phyloP scores from a whole-genome alignment of 2,113 vertebrate genomes.

The Canis aureus region DNA sequence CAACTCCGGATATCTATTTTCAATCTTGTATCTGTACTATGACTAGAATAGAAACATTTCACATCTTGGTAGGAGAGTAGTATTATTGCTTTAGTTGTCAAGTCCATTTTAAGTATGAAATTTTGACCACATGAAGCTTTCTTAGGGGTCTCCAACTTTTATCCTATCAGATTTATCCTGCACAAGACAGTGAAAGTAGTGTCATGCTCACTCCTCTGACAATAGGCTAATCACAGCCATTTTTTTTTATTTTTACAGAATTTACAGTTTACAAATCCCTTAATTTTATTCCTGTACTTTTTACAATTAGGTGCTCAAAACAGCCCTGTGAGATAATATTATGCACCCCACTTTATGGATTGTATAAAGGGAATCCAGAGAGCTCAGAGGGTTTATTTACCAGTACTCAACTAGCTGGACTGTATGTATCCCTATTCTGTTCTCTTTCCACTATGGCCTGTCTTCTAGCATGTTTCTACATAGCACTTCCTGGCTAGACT shows the following conservation, averaged over 20 bases:
- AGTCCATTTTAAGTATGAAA: background rate
- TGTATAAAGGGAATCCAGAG: background rate
- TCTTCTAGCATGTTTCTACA: background rate
- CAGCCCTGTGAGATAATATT: background rate
- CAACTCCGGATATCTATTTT: background rate
- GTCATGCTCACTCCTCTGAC: background rate
- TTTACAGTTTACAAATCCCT: background rate
- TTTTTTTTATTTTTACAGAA: background rate
- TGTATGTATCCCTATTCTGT: fast-evolving
- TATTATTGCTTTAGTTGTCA: background rate
- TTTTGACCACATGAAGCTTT: background rate
- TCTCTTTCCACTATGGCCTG: background rate
- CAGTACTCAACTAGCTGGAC: background rate
- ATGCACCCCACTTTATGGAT: background rate
- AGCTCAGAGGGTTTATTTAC: background rate
- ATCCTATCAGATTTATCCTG: background rate
- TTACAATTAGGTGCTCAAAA: background rate
- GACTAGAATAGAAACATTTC: background rate
- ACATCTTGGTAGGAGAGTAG: background rate
- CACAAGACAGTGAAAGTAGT: background rate
- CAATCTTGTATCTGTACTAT: background rate
- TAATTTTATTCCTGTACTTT: background rate
- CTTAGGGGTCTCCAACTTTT: background rate
- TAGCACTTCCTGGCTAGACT: background rate
- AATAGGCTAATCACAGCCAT: background rate